These are phyloP conservation scores for Merodon equestris DNA, from an alignment of 2,888 invertebrate genomes.

Conservation along the genomic window DNA sequence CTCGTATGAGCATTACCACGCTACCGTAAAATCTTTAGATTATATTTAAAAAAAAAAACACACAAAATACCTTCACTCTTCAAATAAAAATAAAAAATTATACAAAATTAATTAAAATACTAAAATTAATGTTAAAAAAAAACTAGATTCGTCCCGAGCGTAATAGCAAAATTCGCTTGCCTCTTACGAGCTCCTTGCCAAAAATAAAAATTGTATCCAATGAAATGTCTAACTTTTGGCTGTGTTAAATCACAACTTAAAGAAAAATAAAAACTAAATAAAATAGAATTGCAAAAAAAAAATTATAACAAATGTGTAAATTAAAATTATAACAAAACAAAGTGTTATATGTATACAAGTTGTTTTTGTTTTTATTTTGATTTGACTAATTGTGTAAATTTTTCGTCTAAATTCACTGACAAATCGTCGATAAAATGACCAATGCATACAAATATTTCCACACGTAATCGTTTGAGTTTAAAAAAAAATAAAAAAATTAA, in stretches of 20 bases:
- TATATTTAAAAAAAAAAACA: slow-evolving; percentile 16
- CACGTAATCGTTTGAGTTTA: slow-evolving; percentile 50
- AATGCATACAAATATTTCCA: slow-evolving; percentile 14
- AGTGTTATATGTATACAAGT: slow-evolving; percentile 9
- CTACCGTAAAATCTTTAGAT: neutral
- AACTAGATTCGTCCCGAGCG: too few relatives aligned
- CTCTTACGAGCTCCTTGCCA: too few relatives aligned
- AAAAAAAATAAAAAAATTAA: slow-evolving; percentile 38
- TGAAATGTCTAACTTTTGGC: too few relatives aligned
- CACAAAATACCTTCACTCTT: slow-evolving; percentile 40
- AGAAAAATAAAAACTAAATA: slow-evolving; percentile 45
- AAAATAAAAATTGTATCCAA: too few relatives aligned
- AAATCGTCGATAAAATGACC: slow-evolving; percentile 21
- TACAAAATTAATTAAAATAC: slow-evolving; percentile 35
- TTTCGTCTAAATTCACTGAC: slow-evolving; percentile 24
- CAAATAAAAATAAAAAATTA: slow-evolving; percentile 41
- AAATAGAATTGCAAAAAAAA: slow-evolving; percentile 25
- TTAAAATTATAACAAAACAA: slow-evolving; percentile 3
- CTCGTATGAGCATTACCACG: slow-evolving; percentile 57
- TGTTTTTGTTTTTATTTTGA: slow-evolving; percentile 1
- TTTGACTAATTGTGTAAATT: slow-evolving; percentile 19
- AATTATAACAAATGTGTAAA: neutral
- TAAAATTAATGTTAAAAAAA: neutral
- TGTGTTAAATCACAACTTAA: neutral
- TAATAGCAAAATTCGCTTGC: too few relatives aligned